Conservation (phyloP, 2,113 vertebrate genomes). For the Oceanites oceanicus region DNA sequence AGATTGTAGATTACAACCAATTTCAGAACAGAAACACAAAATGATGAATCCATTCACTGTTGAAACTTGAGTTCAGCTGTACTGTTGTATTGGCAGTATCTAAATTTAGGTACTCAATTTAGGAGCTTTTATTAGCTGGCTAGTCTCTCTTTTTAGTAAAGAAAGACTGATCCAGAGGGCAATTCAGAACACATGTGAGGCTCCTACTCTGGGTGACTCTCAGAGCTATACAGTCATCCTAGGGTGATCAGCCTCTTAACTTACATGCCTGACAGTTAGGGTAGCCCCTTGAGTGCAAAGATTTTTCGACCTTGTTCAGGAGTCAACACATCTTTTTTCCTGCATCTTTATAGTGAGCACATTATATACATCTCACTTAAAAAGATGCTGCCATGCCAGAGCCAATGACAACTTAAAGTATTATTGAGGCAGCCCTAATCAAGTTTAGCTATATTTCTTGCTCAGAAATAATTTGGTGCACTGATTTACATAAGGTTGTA, state of each 20-base stretch:
- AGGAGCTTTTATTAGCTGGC: neutral
- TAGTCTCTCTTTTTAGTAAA: neutral
- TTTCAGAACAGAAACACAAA: neutral
- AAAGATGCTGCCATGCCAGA: neutral
- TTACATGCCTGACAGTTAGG: neutral
- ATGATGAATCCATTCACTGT: neutral
- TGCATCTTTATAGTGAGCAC: neutral
- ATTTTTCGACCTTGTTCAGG: neutral
- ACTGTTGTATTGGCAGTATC: neutral
- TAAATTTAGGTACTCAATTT: neutral
- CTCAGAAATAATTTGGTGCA: neutral
- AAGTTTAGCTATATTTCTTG: neutral
- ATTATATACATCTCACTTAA: neutral
- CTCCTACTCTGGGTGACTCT: neutral
- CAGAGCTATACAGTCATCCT: neutral
- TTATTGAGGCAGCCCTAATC: neutral
- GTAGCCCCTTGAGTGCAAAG: neutral
- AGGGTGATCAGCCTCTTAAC: neutral
- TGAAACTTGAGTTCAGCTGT: neutral
- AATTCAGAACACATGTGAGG: neutral
- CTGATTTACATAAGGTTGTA: neutral
- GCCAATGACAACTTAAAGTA: neutral
- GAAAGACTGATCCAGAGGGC: neutral
- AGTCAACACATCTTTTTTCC: neutral
- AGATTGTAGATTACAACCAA: neutral